A percentile compares a stretch with the other conserved stretches of the same genome.
Evolutionary conservation across 2,888 invertebrate species (phyloP).

Genomic region (Blastobasis lacticolella): DNA sequence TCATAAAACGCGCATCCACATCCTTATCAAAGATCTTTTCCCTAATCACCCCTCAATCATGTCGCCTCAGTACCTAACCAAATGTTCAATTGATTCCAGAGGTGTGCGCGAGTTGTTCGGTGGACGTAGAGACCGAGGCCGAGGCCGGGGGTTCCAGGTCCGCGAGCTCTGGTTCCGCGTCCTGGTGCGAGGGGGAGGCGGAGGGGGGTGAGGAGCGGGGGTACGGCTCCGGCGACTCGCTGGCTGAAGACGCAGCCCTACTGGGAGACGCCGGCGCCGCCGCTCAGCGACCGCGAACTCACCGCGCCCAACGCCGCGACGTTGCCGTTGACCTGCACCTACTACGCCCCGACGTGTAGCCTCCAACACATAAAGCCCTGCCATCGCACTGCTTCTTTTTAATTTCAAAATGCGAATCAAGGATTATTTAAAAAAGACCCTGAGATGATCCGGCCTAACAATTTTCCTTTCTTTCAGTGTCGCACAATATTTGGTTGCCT

Average conservation of each 20-base stretch:
- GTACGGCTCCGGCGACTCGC: slow-evolving; percentile 70
- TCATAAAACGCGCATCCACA: too few species aligned
- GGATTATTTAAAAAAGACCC: not conserved
- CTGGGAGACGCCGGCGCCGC: slow-evolving; percentile 37
- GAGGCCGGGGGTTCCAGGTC: slow-evolving; percentile 52
- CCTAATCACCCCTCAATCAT: too few species aligned
- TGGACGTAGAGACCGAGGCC: slow-evolving; percentile 62
- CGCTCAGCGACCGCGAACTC: slow-evolving; percentile 35
- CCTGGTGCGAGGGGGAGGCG: slow-evolving; percentile 71
- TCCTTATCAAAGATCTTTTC: too few species aligned
- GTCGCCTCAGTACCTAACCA: too few species aligned
- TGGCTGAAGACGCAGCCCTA: slow-evolving; percentile 65
- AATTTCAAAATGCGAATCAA: not conserved
- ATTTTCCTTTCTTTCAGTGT: not conserved
- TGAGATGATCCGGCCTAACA: not conserved
- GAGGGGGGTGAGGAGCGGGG: slow-evolving; percentile 64
- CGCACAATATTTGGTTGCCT: not conserved
- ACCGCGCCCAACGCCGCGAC: slow-evolving; percentile 53
- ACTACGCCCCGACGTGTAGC: slow-evolving; percentile 56
- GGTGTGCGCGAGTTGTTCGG: slow-evolving; percentile 62
- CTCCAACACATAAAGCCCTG: not conserved
- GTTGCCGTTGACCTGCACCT: slow-evolving; percentile 66
- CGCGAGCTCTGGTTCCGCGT: slow-evolving; percentile 65
- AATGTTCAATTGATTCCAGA: slow-evolving; percentile 37
- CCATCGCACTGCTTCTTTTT: not conserved